Evolutionary conservation across 2,888 invertebrate genomes (phyloP).

Genomic region (Hypsopygia costalis): DNA sequence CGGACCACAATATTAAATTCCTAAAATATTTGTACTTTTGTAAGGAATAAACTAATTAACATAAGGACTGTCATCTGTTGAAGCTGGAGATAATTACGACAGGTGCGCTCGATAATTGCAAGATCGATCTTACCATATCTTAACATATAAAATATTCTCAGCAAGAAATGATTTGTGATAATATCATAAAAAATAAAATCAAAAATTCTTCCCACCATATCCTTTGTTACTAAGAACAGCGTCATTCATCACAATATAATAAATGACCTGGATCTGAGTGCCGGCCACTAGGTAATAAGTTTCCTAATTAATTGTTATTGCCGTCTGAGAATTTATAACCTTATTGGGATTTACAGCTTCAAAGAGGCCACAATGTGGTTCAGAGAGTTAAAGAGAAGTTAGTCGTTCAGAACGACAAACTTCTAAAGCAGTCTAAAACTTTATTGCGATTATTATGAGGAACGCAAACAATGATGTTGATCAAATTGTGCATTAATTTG

Average conservation of each 20-base stretch:
- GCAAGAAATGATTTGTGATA: too few relatives aligned
- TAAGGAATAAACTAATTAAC: too few relatives aligned
- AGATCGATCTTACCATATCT: too few relatives aligned
- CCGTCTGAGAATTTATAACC: constrained; percentile 33
- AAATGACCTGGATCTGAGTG: constrained; percentile 27
- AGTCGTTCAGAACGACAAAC: background rate
- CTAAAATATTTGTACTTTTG: too few relatives aligned
- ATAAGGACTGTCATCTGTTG: too few relatives aligned
- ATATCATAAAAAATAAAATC: background rate
- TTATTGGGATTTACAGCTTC: constrained; percentile 29
- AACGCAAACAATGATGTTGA: too few relatives aligned
- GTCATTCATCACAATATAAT: constrained; percentile 37
- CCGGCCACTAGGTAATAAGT: constrained; percentile 42
- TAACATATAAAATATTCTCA: too few relatives aligned
- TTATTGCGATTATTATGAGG: background rate
- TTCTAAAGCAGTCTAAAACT: background rate
- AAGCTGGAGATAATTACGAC: too few relatives aligned
- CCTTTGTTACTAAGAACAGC: constrained; percentile 18
- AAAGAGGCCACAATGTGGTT: constrained; percentile 12
- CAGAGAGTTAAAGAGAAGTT: too few relatives aligned
- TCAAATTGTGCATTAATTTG: too few relatives aligned
- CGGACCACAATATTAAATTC: too few relatives aligned
- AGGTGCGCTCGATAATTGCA: too few relatives aligned
- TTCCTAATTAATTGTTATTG: constrained; percentile 63
- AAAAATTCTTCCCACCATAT: background rate